Evolutionary conservation across 1,140 invertebrate species (phyloP).

Genomic region (Brachionus asplanchnoidis): DNA sequence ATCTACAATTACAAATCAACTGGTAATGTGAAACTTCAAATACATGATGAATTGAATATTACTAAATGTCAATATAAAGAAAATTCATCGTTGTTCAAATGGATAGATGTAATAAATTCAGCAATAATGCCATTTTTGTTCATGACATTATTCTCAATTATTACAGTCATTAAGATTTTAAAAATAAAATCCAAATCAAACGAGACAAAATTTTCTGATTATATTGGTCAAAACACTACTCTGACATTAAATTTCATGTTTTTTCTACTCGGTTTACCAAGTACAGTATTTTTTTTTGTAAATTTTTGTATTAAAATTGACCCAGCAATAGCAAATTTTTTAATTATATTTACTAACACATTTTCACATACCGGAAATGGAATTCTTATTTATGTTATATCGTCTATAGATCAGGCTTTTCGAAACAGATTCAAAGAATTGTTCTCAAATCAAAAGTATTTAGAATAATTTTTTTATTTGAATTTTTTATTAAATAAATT

Average conservation of each 20-base stretch:
- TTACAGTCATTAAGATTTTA: neutral
- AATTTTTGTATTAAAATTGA: neutral
- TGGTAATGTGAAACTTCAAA: neutral
- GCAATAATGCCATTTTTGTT: neutral
- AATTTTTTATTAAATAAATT: neutral
- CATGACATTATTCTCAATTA: neutral
- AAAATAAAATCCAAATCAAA: neutral
- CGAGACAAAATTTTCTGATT: neutral
- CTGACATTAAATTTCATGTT: neutral
- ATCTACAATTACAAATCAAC: neutral
- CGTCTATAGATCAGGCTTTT: neutral
- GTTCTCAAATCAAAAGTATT: neutral
- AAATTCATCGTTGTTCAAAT: neutral
- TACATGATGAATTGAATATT: neutral
- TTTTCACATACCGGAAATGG: neutral
- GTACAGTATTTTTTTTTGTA: neutral
- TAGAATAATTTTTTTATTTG: neutral
- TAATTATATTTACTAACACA: neutral
- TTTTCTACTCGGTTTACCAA: neutral
- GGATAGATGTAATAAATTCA: neutral
- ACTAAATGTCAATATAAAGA: neutral
- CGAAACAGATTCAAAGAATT: neutral
- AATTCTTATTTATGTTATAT: neutral
- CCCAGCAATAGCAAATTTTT: neutral
- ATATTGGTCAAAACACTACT: neutral